Evolutionary conservation across 2,113 vertebrate genomes (phyloP).

Genomic region (Erythrocercus mccallii): DNA sequence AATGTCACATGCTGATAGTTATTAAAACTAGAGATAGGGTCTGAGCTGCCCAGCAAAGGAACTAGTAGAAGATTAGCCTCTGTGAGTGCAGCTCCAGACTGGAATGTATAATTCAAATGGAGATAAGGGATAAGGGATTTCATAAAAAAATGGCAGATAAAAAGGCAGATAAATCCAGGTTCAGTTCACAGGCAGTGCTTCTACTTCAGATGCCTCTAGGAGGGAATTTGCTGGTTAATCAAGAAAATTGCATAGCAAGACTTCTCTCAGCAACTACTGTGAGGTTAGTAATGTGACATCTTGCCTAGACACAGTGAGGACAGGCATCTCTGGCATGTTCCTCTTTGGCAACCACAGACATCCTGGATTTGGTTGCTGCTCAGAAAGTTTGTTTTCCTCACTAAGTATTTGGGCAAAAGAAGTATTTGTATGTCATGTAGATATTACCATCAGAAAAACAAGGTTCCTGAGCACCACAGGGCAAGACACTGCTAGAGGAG

Average conservation of each 20-base stretch:
- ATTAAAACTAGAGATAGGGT: not conserved
- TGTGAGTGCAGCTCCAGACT: not conserved
- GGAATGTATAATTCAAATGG: not conserved
- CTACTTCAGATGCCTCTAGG: not conserved
- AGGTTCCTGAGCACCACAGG: not conserved
- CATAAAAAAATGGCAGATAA: slow-evolving; percentile 12
- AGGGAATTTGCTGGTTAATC: slow-evolving; percentile 35
- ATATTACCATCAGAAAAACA: not conserved
- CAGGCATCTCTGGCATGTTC: not conserved
- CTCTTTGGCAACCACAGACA: slow-evolving; percentile 15
- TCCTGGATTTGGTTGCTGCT: not conserved
- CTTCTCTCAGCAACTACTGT: not conserved
- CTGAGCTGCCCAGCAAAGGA: not conserved
- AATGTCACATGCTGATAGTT: not conserved
- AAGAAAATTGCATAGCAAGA: not conserved
- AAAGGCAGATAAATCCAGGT: slow-evolving; percentile 24
- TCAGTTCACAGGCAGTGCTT: not conserved
- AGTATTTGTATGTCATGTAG: not conserved
- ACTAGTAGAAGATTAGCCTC: not conserved
- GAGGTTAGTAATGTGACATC: not conserved
- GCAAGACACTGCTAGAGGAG: not conserved
- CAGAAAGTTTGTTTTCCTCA: not conserved
- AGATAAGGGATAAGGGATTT: not conserved
- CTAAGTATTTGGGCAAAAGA: slow-evolving; percentile 6
- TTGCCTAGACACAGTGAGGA: not conserved